Conservation (phyloP, 2,888 invertebrate species). For the Orthosia gracilis region DNA sequence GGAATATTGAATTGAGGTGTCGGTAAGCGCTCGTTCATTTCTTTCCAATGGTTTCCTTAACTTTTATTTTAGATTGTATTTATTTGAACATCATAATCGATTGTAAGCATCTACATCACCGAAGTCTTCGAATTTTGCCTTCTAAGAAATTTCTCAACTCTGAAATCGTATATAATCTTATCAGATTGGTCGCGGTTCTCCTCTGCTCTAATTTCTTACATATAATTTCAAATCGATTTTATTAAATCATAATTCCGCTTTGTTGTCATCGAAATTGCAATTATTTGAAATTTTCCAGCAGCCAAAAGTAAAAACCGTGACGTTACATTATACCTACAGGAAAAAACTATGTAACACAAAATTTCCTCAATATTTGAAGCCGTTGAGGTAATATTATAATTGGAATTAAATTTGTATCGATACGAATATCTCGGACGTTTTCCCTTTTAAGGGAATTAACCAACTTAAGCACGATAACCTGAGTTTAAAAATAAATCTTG, state of each 20-base stretch:
- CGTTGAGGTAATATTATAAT: slow-evolving; percentile 81
- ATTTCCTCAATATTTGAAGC: slow-evolving; percentile 71
- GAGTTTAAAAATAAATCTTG: slow-evolving; percentile 51
- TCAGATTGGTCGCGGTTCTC: slow-evolving; percentile 31
- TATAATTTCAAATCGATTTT: slow-evolving; percentile 42
- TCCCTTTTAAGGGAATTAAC: slow-evolving; percentile 62
- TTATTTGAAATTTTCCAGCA: slow-evolving; percentile 25
- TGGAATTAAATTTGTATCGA: slow-evolving; percentile 87
- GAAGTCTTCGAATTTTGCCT: background rate
- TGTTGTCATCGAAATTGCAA: slow-evolving; percentile 31
- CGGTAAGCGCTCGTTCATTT: background rate
- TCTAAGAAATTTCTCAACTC: background rate
- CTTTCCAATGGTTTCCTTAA: background rate
- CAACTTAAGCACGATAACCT: slow-evolving; percentile 26
- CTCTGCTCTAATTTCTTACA: slow-evolving; percentile 18
- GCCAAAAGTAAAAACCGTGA: slow-evolving; percentile 37
- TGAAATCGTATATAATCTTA: slow-evolving; percentile 27
- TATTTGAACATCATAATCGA: background rate
- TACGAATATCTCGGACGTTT: slow-evolving; percentile 83
- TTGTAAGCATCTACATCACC: background rate
- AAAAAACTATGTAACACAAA: slow-evolving; percentile 60
- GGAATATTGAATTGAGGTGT: too few relatives aligned
- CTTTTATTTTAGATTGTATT: background rate
- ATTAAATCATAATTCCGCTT: slow-evolving; percentile 33
- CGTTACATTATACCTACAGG: slow-evolving; percentile 18